These are phyloP conservation scores for Halichoerus grypus DNA, from an alignment of 2,113 vertebrate genomes.

Conservation along the genomic window DNA sequence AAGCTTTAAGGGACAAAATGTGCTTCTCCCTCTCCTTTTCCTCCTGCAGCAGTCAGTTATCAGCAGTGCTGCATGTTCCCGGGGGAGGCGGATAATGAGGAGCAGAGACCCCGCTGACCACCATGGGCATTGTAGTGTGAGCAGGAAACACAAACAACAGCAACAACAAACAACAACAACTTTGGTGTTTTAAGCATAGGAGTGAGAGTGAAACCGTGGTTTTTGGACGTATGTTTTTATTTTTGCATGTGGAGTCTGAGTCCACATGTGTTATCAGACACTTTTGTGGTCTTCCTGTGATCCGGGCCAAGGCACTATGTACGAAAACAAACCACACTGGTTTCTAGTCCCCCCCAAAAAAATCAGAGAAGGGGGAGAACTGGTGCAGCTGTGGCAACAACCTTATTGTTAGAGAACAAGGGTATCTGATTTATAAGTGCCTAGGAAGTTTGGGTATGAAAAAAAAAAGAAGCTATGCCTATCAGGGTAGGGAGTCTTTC, in stretches of 20 bases:
- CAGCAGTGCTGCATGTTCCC: not conserved
- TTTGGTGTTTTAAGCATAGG: not conserved
- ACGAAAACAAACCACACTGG: slow-evolving; percentile 86
- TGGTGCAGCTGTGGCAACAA: slow-evolving; percentile 86
- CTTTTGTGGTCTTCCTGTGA: slow-evolving; percentile 84
- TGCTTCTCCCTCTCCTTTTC: not conserved
- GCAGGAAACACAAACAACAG: not conserved
- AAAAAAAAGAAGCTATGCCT: slow-evolving; percentile 78
- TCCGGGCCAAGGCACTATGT: slow-evolving; percentile 83
- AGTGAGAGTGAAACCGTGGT: slow-evolving; percentile 60
- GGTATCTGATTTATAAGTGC: slow-evolving; percentile 79
- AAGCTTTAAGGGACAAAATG: not conserved
- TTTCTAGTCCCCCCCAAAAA: slow-evolving; percentile 68
- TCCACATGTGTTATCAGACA: slow-evolving; percentile 81
- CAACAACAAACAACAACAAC: not conserved
- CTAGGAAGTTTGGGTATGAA: slow-evolving; percentile 50
- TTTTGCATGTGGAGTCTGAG: slow-evolving; percentile 42
- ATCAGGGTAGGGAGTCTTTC: slow-evolving; percentile 60
- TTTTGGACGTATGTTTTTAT: slow-evolving; percentile 27
- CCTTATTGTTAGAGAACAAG: slow-evolving; percentile 81
- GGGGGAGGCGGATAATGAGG: not conserved
- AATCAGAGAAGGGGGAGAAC: slow-evolving; percentile 82
- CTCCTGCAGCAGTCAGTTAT: not conserved
- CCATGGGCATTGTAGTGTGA: no score
- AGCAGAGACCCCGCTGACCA: not conserved